phyloP scores from a whole-genome alignment of 2,113 vertebrate species.

The Halichoerus grypus region DNA sequence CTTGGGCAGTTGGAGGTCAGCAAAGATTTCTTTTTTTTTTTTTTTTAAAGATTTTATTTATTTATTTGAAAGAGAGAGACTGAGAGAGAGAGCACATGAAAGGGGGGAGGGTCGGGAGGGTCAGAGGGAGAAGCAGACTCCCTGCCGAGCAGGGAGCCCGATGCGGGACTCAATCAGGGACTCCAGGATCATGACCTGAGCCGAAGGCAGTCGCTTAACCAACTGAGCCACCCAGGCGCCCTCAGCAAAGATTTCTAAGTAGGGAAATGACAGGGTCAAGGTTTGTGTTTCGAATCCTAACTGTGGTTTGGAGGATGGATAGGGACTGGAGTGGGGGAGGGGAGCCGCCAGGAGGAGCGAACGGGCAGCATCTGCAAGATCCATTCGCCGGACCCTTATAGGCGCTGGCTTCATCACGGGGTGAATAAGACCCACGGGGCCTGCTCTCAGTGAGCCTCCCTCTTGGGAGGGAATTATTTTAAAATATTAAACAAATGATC shows the following conservation, averaged over 20 bases:
- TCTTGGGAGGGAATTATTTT: background rate
- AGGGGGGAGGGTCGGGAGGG: too few relatives aligned
- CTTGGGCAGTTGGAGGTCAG: background rate
- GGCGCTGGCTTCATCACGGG: background rate
- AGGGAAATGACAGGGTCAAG: background rate
- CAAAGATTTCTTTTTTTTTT: background rate
- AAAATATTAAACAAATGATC: conserved; percentile 13
- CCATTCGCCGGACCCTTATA: background rate
- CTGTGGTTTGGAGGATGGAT: background rate
- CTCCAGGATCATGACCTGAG: too few relatives aligned
- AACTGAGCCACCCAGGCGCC: too few relatives aligned
- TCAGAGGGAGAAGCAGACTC: too few relatives aligned
- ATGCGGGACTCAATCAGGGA: too few relatives aligned
- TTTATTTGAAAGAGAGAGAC: too few relatives aligned
- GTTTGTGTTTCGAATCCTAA: background rate
- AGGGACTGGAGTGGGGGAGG: background rate
- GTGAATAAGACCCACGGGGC: background rate
- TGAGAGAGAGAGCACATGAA: too few relatives aligned
- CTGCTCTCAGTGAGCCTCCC: background rate
- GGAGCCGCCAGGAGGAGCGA: background rate
- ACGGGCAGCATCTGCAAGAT: rapidly evolving
- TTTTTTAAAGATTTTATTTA: too few relatives aligned
- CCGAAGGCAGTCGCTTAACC: too few relatives aligned
- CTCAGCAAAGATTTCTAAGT: background rate
- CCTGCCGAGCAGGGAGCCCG: too few relatives aligned